Evolutionary conservation across 2,888 invertebrate species (phyloP).

Genomic region (Tetanocera ferruginea): DNA sequence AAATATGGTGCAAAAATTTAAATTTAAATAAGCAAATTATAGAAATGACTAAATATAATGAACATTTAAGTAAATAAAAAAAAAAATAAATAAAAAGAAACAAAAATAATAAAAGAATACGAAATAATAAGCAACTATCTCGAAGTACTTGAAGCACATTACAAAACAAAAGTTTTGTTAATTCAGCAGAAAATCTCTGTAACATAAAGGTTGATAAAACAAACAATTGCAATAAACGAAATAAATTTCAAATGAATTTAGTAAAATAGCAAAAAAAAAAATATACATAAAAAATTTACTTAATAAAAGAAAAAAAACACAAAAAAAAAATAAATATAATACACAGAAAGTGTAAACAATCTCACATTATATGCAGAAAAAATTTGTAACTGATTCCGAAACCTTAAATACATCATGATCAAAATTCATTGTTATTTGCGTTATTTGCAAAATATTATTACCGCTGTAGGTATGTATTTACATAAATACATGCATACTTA

Average conservation of each 20-base stretch:
- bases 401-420: constrained; percentile 21
- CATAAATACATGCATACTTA: neutral
- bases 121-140: neutral
- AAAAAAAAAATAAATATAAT: neutral
- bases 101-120: neutral
- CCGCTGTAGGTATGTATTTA: neutral
- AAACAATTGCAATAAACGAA: constrained; percentile 24
- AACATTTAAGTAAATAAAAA: neutral
- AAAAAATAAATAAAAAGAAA: neutral
- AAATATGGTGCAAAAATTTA: constrained; percentile 12
- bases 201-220: constrained; percentile 33
- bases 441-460: constrained; percentile 40
- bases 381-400: constrained; percentile 21
- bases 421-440: constrained; percentile 43
- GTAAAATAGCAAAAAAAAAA: constrained; percentile 16
- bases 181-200: neutral
- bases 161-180: neutral
- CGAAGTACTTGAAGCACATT: neutral
- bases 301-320: neutral
- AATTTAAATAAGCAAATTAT: neutral
- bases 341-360: neutral
- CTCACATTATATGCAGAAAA: constrained; percentile 18
- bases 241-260: constrained; percentile 24
- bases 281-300: constrained; percentile 31
- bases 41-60: neutral